These are phyloP conservation scores for Helicoverpa assulta DNA, from an alignment of 2,888 invertebrate species.

Conservation along the genomic window DNA sequence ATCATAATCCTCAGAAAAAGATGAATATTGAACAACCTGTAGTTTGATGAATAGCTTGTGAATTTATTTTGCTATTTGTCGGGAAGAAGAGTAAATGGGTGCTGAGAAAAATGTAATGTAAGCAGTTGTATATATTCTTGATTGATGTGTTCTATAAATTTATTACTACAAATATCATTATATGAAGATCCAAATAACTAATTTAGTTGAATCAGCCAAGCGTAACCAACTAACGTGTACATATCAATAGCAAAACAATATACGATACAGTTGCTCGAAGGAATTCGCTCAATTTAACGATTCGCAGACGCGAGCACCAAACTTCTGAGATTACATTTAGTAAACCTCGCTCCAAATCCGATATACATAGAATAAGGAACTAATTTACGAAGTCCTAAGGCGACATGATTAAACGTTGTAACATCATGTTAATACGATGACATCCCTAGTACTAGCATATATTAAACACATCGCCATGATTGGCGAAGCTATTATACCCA, in stretches of 20 bases:
- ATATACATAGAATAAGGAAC: conserved; percentile 53
- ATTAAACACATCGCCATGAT: conserved; percentile 78
- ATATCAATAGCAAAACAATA: conserved; percentile 36
- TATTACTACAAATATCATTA: background rate
- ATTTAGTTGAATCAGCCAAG: background rate
- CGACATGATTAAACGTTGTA: conserved; percentile 57
- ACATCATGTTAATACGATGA: conserved; percentile 59
- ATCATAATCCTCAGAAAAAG: no score
- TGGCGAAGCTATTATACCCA: conserved; percentile 75
- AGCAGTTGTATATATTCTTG: no score
- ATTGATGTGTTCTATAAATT: no score
- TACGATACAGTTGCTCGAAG: conserved; percentile 33
- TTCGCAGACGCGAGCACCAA: conserved; percentile 43
- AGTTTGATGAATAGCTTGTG: no score
- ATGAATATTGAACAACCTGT: no score
- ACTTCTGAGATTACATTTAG: conserved; percentile 47
- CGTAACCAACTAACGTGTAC: background rate
- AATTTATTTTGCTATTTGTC: background rate
- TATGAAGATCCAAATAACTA: conserved; percentile 4
- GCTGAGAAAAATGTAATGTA: no score
- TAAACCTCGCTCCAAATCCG: conserved; percentile 45
- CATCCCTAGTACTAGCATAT: conserved; percentile 44
- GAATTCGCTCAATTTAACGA: conserved; percentile 46
- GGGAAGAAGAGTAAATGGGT: no score
- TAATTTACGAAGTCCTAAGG: conserved; percentile 59